Percentiles rank a stretch among this genome's conserved stretches.
Evolutionary conservation across 2,797 vertebrate genomes (phyloP).

Genomic region (Eulemur albifrons): DNA sequence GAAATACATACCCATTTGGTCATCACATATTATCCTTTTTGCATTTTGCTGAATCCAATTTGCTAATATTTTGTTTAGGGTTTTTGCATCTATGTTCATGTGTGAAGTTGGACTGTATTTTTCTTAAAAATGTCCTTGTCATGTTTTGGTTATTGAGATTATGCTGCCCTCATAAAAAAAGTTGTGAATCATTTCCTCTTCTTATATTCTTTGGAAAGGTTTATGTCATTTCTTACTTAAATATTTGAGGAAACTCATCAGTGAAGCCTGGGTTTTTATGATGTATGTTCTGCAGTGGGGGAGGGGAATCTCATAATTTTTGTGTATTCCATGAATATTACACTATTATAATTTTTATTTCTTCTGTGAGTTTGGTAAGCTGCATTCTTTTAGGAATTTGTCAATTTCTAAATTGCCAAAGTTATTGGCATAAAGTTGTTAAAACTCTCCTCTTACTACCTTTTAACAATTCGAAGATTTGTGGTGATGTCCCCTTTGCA

Average conservation of each 20-base stretch:
- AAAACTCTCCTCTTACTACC: not conserved
- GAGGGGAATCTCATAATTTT: not conserved
- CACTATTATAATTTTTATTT: not conserved
- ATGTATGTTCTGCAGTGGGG: not conserved
- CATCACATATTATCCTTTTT: not conserved
- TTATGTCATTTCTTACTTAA: not conserved
- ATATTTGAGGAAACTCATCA: not conserved
- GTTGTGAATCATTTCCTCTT: not conserved
- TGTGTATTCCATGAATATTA: not conserved
- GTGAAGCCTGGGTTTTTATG: not conserved
- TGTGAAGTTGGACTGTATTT: not conserved
- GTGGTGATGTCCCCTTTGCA: not conserved
- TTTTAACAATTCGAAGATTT: not conserved
- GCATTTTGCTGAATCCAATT: not conserved
- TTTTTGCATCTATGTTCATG: not conserved
- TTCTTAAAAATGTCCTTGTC: not conserved
- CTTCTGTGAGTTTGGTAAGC: not conserved
- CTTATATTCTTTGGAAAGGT: not conserved
- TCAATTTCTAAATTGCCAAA: not conserved
- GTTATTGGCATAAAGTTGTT: not conserved
- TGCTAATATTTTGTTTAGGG: not conserved
- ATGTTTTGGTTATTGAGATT: not conserved
- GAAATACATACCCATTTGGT: not conserved
- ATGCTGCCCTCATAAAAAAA: not conserved
- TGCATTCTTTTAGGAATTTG: not conserved